phyloP scores from a whole-genome alignment of 2,113 vertebrate species.

The Sciurus niger region DNA sequence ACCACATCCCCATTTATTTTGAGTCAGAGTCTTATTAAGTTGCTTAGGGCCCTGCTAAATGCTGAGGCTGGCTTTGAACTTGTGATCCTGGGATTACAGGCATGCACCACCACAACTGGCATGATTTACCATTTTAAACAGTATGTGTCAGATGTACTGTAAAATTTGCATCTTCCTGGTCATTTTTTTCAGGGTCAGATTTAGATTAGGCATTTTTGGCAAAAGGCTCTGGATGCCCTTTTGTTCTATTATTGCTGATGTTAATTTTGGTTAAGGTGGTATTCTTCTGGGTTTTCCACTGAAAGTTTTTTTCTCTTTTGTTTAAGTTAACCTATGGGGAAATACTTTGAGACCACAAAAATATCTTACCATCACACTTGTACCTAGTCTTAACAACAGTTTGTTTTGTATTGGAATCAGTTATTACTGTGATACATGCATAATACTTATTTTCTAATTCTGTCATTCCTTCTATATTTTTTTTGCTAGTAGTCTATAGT shows the following conservation, averaged over 20 bases:
- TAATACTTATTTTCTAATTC: slow-evolving; percentile 13
- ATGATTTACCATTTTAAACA: neutral
- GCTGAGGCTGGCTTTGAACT: no score
- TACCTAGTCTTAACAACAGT: neutral
- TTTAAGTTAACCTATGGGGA: neutral
- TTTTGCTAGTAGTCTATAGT: neutral
- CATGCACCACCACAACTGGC: no score
- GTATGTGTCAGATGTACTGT: neutral
- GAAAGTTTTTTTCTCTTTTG: slow-evolving; percentile 65
- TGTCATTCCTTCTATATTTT: slow-evolving; percentile 28
- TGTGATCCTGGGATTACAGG: no score
- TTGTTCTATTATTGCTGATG: slow-evolving; percentile 45
- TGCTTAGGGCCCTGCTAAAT: no score
- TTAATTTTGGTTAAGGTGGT: slow-evolving; percentile 68
- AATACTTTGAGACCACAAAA: slow-evolving; percentile 52
- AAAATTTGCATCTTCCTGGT: slow-evolving; percentile 21
- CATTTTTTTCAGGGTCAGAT: slow-evolving; percentile 38
- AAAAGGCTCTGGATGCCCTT: slow-evolving; percentile 6
- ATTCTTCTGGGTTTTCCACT: slow-evolving; percentile 52
- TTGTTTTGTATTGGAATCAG: slow-evolving; percentile 28
- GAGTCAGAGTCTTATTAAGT: no score
- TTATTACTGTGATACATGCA: neutral
- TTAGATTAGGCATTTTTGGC: slow-evolving; percentile 56
- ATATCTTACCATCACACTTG: neutral
- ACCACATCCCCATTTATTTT: no score